These are phyloP conservation scores for Gobio occitaniae DNA, from an alignment of 2,797 vertebrate genomes.

Conservation along the genomic window DNA sequence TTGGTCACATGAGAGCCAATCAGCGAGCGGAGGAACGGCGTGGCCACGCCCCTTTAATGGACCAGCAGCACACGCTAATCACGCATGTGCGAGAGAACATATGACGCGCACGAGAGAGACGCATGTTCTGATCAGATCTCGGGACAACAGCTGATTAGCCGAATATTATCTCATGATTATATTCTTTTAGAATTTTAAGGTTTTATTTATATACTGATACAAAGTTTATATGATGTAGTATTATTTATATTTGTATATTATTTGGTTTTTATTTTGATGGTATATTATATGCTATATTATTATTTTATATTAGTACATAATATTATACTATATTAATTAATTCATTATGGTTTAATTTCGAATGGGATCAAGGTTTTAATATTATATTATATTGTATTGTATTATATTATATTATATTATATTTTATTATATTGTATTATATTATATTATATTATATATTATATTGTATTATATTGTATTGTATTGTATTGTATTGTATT, in stretches of 20 bases:
- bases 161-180: neutral
- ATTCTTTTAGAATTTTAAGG: neutral
- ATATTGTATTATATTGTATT: too few relatives aligned
- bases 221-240: neutral
- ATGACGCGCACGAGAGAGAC: too few relatives aligned
- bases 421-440: too few relatives aligned
- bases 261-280: neutral
- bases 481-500: too few relatives aligned
- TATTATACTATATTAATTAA: too few relatives aligned
- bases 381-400: too few relatives aligned
- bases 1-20: conserved; percentile 51
- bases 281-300: neutral
- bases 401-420: too few relatives aligned
- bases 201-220: neutral
- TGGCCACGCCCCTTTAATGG: conserved; percentile 22
- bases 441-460: too few relatives aligned
- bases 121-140: neutral
- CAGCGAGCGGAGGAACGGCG: neutral
- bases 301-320: too few relatives aligned
- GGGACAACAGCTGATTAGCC: too few relatives aligned
- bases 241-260: neutral
- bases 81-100: neutral
- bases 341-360: too few relatives aligned
- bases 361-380: too few relatives aligned
- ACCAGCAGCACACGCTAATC: neutral